Base-by-base conservation (phyloP, 2,888 invertebrate species). In the Lymantria dispar region DNA sequence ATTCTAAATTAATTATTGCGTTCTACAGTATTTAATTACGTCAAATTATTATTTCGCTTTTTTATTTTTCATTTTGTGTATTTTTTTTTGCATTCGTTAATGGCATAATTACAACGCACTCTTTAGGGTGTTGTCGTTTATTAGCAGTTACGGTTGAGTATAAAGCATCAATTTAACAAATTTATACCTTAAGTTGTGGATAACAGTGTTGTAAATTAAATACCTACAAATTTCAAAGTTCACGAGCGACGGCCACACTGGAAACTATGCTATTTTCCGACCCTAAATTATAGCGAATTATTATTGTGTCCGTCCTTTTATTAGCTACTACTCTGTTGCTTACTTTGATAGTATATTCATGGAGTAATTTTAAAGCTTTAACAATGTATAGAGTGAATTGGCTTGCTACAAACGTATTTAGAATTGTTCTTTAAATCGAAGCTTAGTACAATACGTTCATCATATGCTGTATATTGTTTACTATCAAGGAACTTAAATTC, bases 271-370 rank as follows among this genome's bases (percentile, higher is more conserved):
- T 55, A 65, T 76, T 78, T 74, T 64, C 70, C 75, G 70, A 70
- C 71, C 69, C 72, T 76, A 76, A 76, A 78, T 77, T 55, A 61
- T 50, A 46, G 64, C 56, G 72, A 70, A 75, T 22, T 71, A 72
- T 72, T 71, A 68, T 71, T 60, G 72, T 71, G 22, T 57, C 59
- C 57, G 68, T 66, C 64, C 69, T 72, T 76, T 76, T 76, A 77
- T 78, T 74, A 71, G 64, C 54, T 50, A 68, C 70, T 70, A 73
- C 64, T 64, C 62, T 64, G 74, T 73, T 68, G 73, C 71, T 59
- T 58, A 55, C 63, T 65, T 59, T 56, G 64, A 70, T 70, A 64
- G 56, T 56, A 47, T 51, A 64, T 65, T 62, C 56, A 59, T 51
- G 53, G 48, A 58, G 60, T 62, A 53, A 56, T 66, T 62, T 62